Conservation (phyloP, 2,888 invertebrate species). For the Tortrix viridana region DNA sequence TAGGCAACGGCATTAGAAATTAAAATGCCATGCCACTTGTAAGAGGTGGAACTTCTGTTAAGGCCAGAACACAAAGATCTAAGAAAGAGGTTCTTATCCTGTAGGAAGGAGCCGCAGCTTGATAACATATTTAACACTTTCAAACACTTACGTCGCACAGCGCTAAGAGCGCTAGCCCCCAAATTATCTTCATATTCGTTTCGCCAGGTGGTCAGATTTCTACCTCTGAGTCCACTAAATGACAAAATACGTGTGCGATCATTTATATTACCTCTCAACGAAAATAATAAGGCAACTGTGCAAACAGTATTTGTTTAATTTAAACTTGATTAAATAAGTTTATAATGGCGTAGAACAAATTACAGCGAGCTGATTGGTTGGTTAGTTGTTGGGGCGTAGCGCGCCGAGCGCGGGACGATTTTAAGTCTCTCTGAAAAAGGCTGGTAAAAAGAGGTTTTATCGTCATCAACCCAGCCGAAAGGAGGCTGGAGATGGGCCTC, state of each 20-base stretch:
- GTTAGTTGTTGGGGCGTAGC: not conserved
- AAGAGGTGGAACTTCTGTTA: too few relatives aligned
- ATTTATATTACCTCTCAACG: conserved; percentile 33
- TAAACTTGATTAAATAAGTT: conserved; percentile 25
- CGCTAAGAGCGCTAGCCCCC: conserved; percentile 33
- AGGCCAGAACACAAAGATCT: too few relatives aligned
- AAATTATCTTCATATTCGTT: conserved; percentile 28
- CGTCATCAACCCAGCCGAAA: too few relatives aligned
- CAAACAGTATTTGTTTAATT: conserved; percentile 29
- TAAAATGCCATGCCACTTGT: too few relatives aligned
- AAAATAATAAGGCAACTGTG: conserved; percentile 32
- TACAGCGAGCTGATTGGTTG: conserved; percentile 3
- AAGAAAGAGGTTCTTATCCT: too few relatives aligned
- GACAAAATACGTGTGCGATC: conserved; percentile 3
- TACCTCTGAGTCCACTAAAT: conserved; percentile 37
- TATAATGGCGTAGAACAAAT: conserved; percentile 8
- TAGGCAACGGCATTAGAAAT: too few relatives aligned
- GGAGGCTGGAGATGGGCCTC: too few relatives aligned
- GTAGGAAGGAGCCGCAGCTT: not conserved
- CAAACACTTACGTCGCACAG: conserved; percentile 28
- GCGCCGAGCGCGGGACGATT: not conserved
- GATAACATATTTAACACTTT: not conserved
- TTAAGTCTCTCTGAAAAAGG: not conserved
- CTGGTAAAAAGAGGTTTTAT: too few relatives aligned
- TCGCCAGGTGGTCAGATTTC: conserved; percentile 37